Evolutionary conservation across 2,888 invertebrate genomes (phyloP).

Genomic region (Lasioglossum morio): DNA sequence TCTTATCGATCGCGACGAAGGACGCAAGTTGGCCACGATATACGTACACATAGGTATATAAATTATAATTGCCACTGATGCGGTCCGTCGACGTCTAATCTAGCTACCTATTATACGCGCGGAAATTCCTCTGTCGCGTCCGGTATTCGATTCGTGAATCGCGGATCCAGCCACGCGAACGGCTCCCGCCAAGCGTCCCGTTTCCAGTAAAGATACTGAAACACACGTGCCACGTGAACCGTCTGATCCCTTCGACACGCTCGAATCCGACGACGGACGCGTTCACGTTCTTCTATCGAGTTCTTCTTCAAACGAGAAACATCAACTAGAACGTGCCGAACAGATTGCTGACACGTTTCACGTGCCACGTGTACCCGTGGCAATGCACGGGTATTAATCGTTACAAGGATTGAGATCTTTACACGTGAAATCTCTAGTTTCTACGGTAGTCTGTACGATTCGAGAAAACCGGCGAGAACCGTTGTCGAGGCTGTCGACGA

Average conservation of each 20-base stretch:
- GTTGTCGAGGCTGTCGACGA: background rate
- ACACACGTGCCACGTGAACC: no score
- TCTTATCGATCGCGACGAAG: conserved; percentile 21
- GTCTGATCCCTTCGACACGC: no score
- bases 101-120: conserved; percentile 11
- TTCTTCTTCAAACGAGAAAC: no score
- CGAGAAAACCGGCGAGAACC: background rate
- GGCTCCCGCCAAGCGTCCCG: background rate
- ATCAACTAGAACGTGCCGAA: no score
- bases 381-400: no score
- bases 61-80: conserved; percentile 24
- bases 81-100: background rate
- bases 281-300: no score
- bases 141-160: background rate
- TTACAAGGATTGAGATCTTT: no score
- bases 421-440: background rate
- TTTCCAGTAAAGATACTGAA: background rate
- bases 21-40: conserved; percentile 29
- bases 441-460: background rate
- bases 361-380: no score
- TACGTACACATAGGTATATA: conserved; percentile 26
- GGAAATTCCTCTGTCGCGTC: conserved; percentile 3
- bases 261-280: no score
- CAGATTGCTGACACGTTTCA: no score
- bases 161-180: background rate